Conservation (phyloP, 2,797 vertebrate genomes). For the Sebastes reedi region DNA sequence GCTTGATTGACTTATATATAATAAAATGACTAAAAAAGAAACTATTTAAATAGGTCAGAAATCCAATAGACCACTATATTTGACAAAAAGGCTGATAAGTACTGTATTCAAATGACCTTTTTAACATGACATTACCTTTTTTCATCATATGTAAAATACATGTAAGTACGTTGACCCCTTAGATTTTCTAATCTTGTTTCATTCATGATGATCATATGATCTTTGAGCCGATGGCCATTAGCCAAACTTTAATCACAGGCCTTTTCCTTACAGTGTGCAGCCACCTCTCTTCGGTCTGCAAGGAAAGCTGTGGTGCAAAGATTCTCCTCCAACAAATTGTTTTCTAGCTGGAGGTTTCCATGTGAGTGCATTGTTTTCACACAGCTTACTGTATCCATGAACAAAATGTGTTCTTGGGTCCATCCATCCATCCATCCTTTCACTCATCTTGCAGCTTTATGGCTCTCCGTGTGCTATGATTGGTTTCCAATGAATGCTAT, state of each 20-base stretch:
- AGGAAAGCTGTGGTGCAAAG: not conserved
- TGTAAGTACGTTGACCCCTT: not conserved
- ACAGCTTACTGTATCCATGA: not conserved
- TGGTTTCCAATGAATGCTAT: constrained; percentile 9
- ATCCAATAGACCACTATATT: not conserved
- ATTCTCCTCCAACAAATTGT: not conserved
- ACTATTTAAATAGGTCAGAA: not conserved
- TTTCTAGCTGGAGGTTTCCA: not conserved
- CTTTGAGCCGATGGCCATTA: not conserved
- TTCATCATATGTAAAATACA: not conserved
- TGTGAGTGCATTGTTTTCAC: not conserved
- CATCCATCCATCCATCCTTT: not conserved
- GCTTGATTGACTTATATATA: not conserved
- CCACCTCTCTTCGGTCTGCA: not conserved
- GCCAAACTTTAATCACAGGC: not conserved
- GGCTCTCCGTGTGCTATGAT: not conserved
- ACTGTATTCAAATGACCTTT: not conserved
- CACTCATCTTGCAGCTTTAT: not conserved
- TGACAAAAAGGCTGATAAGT: not conserved
- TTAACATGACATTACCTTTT: too few species aligned
- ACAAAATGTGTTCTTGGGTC: not conserved
- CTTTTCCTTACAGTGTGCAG: not conserved
- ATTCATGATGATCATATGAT: not conserved
- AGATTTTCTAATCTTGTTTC: not conserved
- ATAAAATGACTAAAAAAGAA: not conserved